Percentiles rank a stretch among this genome's conserved stretches.
phyloP scores from a whole-genome alignment of 2,888 invertebrate genomes.

The Epinotia bilunana region DNA sequence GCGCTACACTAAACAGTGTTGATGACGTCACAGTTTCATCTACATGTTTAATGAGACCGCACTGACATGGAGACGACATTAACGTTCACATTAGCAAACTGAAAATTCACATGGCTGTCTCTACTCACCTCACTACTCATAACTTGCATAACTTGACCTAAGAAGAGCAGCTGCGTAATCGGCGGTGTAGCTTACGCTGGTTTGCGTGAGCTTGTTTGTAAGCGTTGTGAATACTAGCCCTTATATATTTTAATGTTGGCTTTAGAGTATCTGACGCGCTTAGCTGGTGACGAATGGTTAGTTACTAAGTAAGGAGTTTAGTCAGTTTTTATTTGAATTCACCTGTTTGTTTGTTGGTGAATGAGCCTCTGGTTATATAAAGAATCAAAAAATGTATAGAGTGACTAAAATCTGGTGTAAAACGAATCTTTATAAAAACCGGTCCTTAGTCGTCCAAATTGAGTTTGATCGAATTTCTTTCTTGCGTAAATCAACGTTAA shows the following conservation, averaged over 20 bases:
- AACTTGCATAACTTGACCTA: background rate
- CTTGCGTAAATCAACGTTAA: no score
- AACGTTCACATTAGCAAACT: slow-evolving; percentile 23
- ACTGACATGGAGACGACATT: slow-evolving; percentile 18
- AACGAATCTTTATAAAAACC: no score
- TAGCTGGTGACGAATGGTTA: slow-evolving; percentile 10
- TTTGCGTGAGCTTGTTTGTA: background rate
- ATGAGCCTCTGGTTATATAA: no score
- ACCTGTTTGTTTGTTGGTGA: no score
- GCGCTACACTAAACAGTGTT: background rate
- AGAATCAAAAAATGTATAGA: no score
- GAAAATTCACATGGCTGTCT: background rate
- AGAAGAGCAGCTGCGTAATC: background rate
- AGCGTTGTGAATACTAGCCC: background rate
- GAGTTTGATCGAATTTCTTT: no score
- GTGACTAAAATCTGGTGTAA: no score
- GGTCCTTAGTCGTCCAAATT: no score
- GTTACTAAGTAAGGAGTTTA: background rate
- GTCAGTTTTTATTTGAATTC: no score
- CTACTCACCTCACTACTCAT: no score
- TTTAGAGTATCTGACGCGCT: slow-evolving; percentile 10
- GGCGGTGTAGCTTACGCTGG: background rate
- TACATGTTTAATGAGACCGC: slow-evolving; percentile 34
- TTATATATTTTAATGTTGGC: slow-evolving; percentile 29
- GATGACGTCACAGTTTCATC: slow-evolving; percentile 13